Evolutionary conservation across 2,113 vertebrate genomes (phyloP).

Genomic region (Rhabdomys dilectus): DNA sequence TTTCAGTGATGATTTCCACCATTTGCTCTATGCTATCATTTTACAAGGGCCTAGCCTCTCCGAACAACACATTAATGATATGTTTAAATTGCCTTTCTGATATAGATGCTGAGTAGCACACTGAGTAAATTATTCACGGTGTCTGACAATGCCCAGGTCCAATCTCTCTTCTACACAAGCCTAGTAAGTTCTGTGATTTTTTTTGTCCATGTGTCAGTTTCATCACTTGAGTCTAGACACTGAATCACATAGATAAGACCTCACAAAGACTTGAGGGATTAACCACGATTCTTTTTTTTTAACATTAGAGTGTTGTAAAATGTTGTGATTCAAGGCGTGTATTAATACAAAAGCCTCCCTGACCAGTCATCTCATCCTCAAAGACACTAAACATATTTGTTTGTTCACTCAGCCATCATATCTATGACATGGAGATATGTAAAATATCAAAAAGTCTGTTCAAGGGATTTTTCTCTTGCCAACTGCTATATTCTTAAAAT

Average conservation of each 20-base stretch:
- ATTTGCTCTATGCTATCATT: conserved; percentile 5
- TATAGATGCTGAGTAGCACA: conserved; percentile 13
- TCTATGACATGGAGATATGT: conserved; percentile 12
- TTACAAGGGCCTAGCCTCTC: conserved; percentile 11
- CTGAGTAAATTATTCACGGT: not conserved
- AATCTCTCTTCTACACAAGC: not conserved
- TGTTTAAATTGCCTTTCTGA: conserved; percentile 15
- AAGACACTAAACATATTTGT: conserved; percentile 63
- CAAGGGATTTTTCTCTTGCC: conserved; percentile 58
- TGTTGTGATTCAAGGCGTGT: conserved; percentile 48
- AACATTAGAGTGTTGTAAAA: conserved; percentile 14
- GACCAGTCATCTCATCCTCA: conserved; percentile 21
- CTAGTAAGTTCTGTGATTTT: not conserved
- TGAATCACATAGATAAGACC: conserved; percentile 50
- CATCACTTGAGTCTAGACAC: conserved; percentile 32
- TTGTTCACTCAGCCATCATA: conserved; percentile 58
- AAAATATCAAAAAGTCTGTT: conserved; percentile 40
- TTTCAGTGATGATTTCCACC: conserved; percentile 44
- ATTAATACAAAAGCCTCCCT: conserved; percentile 55
- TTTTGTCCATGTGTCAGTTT: conserved; percentile 21
- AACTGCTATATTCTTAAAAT: conserved; percentile 24
- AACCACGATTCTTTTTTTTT: conserved; percentile 47
- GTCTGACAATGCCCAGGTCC: not conserved
- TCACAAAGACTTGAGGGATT: conserved; percentile 42
- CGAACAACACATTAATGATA: conserved; percentile 24